phyloP scores from a whole-genome alignment of 2,797 vertebrate species.

The Adrianichthys oophorus region DNA sequence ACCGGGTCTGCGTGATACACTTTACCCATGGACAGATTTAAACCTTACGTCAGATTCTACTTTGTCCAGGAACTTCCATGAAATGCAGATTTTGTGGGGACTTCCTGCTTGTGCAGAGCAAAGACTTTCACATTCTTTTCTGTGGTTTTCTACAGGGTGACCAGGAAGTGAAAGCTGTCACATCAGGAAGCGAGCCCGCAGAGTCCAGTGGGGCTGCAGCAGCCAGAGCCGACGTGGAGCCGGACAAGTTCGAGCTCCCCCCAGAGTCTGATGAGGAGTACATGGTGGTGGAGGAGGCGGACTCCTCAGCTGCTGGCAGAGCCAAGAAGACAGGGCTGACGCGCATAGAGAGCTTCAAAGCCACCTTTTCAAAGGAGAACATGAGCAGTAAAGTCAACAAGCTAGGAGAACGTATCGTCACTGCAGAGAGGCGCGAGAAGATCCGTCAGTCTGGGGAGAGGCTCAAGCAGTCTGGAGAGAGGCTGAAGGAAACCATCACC shows the following conservation, averaged over 20 bases:
- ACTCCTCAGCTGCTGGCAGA: conserved; percentile 75
- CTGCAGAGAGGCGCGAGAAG: conserved; percentile 91
- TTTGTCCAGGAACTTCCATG: not conserved
- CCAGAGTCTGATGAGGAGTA: conserved; percentile 95
- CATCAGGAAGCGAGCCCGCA: conserved; percentile 45
- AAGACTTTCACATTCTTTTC: not conserved
- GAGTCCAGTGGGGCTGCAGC: conserved; percentile 47
- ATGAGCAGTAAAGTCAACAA: conserved; percentile 90
- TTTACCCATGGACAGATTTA: conserved; percentile 24
- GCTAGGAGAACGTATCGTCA: conserved; percentile 91
- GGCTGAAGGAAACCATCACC: conserved; percentile 89
- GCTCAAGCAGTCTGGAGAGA: conserved; percentile 86
- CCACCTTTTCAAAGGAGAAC: conserved; percentile 93
- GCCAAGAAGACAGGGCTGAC: conserved; percentile 90
- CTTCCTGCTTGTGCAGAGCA: not conserved
- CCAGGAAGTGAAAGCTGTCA: conserved; percentile 70
- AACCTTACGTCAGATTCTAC: conserved; percentile 26
- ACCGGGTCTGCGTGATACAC: conserved; percentile 21
- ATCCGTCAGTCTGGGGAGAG: conserved; percentile 89
- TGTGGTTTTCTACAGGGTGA: conserved; percentile 82
- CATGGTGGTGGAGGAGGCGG: conserved; percentile 88
- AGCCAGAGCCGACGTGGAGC: conserved; percentile 57
- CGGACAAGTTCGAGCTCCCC: conserved; percentile 80
- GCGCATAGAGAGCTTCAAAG: conserved; percentile 93
- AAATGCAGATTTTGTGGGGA: not conserved